Conservation (phyloP, 1,140 invertebrate genomes). For the Drosophila kepulauana region DNA sequence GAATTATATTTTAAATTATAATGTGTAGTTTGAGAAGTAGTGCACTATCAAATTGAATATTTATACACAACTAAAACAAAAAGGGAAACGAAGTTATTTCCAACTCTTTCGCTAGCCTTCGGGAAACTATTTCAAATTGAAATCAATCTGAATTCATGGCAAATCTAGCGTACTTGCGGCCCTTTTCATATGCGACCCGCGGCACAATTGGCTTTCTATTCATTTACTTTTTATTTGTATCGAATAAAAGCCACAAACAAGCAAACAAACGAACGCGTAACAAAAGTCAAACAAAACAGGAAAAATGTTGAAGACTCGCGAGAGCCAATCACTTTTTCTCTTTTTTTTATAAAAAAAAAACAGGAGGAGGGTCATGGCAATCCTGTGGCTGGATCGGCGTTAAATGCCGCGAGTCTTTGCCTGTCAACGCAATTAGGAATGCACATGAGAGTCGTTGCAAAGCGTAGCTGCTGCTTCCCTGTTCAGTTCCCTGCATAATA, state of each 20-base stretch:
- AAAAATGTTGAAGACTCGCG: slow-evolving; percentile 4
- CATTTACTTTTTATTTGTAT: slow-evolving; percentile 25
- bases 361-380: not conserved
- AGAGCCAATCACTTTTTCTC: not conserved
- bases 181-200: slow-evolving; percentile 7
- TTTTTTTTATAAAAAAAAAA: not conserved
- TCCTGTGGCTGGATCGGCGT: slow-evolving; percentile 34
- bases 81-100: too few relatives aligned
- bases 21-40: too few relatives aligned
- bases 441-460: slow-evolving; percentile 47
- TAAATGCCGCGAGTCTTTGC: slow-evolving; percentile 61
- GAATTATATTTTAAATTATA: too few relatives aligned
- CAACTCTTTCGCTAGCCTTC: too few relatives aligned
- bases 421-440: slow-evolving; percentile 74
- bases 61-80: too few relatives aligned
- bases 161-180: slow-evolving; percentile 32
- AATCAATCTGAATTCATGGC: not conserved
- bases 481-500: slow-evolving; percentile 45
- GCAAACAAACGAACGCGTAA: slow-evolving; percentile 17
- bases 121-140: not conserved
- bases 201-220: slow-evolving; percentile 32
- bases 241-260: slow-evolving; percentile 13
- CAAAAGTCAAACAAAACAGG: slow-evolving; percentile 32
- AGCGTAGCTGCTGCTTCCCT: not conserved
- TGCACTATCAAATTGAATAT: too few relatives aligned